phyloP scores from a whole-genome alignment of 2,888 invertebrate species.

The Melinaea menophilus region DNA sequence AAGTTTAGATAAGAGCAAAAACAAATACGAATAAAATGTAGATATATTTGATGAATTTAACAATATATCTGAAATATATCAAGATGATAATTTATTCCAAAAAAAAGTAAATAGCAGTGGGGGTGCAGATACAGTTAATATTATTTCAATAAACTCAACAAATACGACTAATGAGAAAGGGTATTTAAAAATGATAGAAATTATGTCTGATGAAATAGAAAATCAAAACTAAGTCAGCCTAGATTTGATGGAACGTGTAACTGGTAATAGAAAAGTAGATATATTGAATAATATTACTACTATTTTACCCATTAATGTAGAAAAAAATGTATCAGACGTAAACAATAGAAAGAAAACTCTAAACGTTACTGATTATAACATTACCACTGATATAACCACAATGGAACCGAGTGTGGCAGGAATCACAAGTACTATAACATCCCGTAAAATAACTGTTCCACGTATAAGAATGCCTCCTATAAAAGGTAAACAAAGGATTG shows the following conservation, averaged over 20 bases:
- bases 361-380: neutral
- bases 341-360: neutral
- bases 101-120: neutral
- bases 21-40: slow-evolving; percentile 19
- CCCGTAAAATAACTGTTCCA: slow-evolving; percentile 16
- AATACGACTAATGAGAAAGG: slow-evolving; percentile 21
- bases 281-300: neutral
- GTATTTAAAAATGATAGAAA: slow-evolving; percentile 44
- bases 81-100: slow-evolving; percentile 14
- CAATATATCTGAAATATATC: slow-evolving; percentile 31
- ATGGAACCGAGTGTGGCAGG: slow-evolving; percentile 8
- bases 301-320: neutral
- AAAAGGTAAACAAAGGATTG: slow-evolving; percentile 41
- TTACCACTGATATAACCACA: slow-evolving; percentile 5
- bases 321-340: slow-evolving; percentile 28
- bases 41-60: slow-evolving; percentile 12
- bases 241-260: slow-evolving; percentile 44
- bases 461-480: slow-evolving; percentile 30
- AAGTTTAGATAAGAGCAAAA: slow-evolving; percentile 39
- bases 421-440: slow-evolving; percentile 1
- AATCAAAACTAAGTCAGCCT: slow-evolving; percentile 54
- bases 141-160: slow-evolving; percentile 36
- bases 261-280: slow-evolving; percentile 20
- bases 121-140: slow-evolving; percentile 5
- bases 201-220: slow-evolving; percentile 52